Evolutionary conservation across 2,797 vertebrate species (phyloP), one percentile per base, ranked within the genome.

Genomic region (Chelon labrosus): DNA sequence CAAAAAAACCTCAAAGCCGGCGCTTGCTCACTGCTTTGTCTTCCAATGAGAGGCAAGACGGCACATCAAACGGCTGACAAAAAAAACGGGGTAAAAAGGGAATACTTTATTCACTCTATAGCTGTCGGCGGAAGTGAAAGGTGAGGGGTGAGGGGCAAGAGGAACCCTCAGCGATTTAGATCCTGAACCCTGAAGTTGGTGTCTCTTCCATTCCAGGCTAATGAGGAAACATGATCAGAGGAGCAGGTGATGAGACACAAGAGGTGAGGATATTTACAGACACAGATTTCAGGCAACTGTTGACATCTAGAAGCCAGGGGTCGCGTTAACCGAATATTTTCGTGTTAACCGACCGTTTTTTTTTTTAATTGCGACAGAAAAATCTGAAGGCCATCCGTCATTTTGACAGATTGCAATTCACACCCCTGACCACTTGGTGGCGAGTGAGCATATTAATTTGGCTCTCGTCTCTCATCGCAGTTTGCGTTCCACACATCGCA

Each of bases 11-110:
- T 87, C 72, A 86, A 88, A 88, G 77, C 39, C 53, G 11, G 9
- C 5, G 13, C 60, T 69, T 22, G 55, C 68, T 80, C 22, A 14
- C 72, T 72, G 73, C 65, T 89, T 84, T 90, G 85, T 88, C 85
- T 89, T 85, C 77, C 79, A 58, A 73, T 66, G 65, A 75, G 72
- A 65, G 60, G 79, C 58, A 68, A 77, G 77, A 70, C 65, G 49
- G 59, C 76, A 64, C 75, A 77, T 91, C 88, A 92, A 86, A 85
- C 56, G 2, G 19, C 65, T 88, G 88, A 88, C 86, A 91, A 86
- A 91, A 86, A 83, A 80, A 80, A 84, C 79, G 46, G 56, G 57
- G 70, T 63, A 51, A 85, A 89, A 88, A 83, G 65, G 63, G 81
- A 85, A 86, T 86, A 76, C 88, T 85, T 90, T 82, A 87, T 90